Evolutionary conservation across 2,797 vertebrate species (phyloP), one percentile per base, ranked within the genome.

Genomic region (Schizopygopsis pylzovi): DNA sequence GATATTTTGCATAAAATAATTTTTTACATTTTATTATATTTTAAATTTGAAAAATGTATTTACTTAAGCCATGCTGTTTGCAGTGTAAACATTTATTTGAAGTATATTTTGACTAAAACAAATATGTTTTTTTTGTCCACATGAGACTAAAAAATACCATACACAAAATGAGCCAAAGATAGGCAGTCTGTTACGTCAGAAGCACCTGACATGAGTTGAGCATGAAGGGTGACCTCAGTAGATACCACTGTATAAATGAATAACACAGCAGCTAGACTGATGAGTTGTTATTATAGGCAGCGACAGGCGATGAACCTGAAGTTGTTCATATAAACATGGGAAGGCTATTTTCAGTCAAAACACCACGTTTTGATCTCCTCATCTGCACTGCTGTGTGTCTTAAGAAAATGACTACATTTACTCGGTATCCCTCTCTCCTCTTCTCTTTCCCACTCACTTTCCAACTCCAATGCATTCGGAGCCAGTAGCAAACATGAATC

Each of bases 321-420:
- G 15, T 72, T 68, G 81, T 47, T 59, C 33, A 41, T 39, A 85
- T 47, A 41, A 43, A 68, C 25, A 12, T 15, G 61, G 5, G 12
- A 65, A 63, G n/a, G 59, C 11, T 81, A 20, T 41, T 59, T 76
- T 70, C 41, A 39, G 49, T 79, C 81, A 80, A 52, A 63, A 78
- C 80, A 39, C 43, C 43, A 12, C 3, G 3, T 75, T 79, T 54
- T 56, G 41, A 67, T 71, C 79, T 79, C 28, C 41, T 79, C 52
- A 56, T 79, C 67, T 78, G 70, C 65, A 79, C 43, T 39, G 54
- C 56, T 16, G 61, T 6, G n/a, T 73, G 67, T 61, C 79, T 79
- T 43, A 83, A 85, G 70, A 89, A 89, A 87, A 89, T 84, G 81
- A 83, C 85, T 41, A 56, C 79, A 70, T 84, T 78, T 70, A 43